phyloP scores from a whole-genome alignment of 2,113 vertebrate species.

The Orthonyx spaldingii region DNA sequence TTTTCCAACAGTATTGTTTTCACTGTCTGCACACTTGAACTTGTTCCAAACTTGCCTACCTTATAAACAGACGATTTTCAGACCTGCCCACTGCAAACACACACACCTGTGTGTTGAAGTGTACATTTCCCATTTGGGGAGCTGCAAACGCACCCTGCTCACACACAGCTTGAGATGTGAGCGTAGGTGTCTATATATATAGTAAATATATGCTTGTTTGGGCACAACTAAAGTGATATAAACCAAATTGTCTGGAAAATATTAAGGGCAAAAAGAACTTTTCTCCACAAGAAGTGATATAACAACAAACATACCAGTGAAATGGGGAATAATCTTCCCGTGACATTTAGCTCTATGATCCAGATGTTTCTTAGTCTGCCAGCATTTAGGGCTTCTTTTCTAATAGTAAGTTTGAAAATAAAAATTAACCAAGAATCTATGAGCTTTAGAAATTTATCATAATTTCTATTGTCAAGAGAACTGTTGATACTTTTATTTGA shows the following conservation, averaged over 20 bases:
- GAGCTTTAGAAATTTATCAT: accelerated
- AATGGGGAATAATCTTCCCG: background rate
- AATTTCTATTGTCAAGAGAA: background rate
- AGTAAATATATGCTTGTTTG: background rate
- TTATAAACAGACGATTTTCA: background rate
- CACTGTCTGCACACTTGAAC: background rate
- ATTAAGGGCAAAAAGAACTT: background rate
- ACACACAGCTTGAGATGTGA: accelerated
- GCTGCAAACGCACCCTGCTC: background rate
- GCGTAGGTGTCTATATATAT: accelerated
- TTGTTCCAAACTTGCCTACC: background rate
- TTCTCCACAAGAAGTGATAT: background rate
- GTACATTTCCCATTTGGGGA: background rate
- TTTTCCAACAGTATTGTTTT: background rate
- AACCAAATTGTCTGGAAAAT: background rate
- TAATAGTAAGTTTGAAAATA: background rate
- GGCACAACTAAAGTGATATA: background rate
- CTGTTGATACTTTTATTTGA: too few relatives aligned
- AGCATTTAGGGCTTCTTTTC: background rate
- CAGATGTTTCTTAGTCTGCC: background rate
- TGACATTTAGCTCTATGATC: too few relatives aligned
- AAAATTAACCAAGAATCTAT: background rate
- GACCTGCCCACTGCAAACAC: background rate
- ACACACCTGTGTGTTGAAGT: accelerated
- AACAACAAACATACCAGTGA: background rate